Evolutionary conservation across 2,888 invertebrate species (phyloP).

Genomic region (Disparrhopalites patrizii): DNA sequence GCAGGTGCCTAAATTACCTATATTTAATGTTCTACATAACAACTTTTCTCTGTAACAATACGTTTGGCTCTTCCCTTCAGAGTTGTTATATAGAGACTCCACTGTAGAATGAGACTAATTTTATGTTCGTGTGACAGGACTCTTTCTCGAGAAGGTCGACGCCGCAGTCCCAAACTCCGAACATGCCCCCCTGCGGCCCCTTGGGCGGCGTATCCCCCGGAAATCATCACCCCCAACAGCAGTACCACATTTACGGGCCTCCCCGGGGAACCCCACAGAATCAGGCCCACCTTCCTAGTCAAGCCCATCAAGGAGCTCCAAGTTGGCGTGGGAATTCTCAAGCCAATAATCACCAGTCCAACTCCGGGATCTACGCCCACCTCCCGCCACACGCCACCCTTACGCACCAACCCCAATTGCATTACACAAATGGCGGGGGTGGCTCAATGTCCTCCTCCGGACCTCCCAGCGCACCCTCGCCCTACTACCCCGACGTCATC

Average conservation of each 20-base stretch:
- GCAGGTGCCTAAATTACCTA: too few relatives aligned
- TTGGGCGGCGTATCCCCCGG: not conserved
- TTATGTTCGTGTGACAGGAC: too few relatives aligned
- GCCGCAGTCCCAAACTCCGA: slow-evolving; percentile 16
- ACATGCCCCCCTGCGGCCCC: not conserved
- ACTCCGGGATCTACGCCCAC: slow-evolving; percentile 22
- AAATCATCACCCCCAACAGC: slow-evolving; percentile 19
- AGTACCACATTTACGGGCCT: slow-evolving; percentile 10
- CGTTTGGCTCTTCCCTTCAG: too few relatives aligned
- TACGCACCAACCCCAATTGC: slow-evolving; percentile 46
- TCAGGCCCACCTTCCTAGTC: slow-evolving; percentile 24
- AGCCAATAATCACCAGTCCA: too few relatives aligned
- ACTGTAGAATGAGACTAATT: too few relatives aligned
- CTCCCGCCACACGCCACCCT: slow-evolving; percentile 26
- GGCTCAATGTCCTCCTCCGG: slow-evolving; percentile 1
- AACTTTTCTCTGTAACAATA: too few relatives aligned
- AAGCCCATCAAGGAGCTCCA: too few relatives aligned
- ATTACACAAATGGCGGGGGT: slow-evolving; percentile 26
- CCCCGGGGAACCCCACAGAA: slow-evolving; percentile 18
- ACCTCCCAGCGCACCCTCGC: slow-evolving; percentile 17
- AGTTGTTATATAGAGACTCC: too few relatives aligned
- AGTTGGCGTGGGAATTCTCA: slow-evolving; percentile 31
- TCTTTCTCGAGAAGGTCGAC: slow-evolving; percentile 12
- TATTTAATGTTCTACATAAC: too few relatives aligned
- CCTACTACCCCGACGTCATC: slow-evolving; percentile 52